A percentile compares a stretch with the other conserved stretches of the same genome.
Conservation (phyloP, 2,797 vertebrate species). For the Buceros bicornis region DNA sequence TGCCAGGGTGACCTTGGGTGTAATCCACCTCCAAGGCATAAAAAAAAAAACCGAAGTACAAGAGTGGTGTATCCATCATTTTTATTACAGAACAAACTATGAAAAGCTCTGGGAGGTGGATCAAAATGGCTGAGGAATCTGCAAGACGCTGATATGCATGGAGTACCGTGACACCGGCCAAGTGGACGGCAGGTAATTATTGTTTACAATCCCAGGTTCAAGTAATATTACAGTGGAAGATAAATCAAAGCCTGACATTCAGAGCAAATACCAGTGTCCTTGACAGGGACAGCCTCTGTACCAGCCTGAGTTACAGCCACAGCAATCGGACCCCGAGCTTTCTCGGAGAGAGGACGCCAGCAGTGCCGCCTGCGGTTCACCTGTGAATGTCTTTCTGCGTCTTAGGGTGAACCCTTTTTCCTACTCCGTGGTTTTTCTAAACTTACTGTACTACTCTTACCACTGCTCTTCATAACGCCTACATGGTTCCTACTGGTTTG, state of each 20-base stretch:
- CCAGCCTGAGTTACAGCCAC: not conserved
- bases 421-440: fast-evolving
- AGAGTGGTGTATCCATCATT: not conserved
- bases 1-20: not conserved
- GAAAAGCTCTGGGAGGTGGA: not conserved
- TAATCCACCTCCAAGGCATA: not conserved
- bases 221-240: not conserved
- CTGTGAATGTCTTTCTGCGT: fast-evolving
- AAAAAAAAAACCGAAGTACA: fast-evolving
- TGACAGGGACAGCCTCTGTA: not conserved
- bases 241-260: not conserved
- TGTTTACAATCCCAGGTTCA: not conserved
- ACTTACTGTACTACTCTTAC: fast-evolving
- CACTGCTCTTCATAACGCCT: fast-evolving
- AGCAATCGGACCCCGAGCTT: not conserved
- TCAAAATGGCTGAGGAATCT: not conserved
- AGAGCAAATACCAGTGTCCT: not conserved
- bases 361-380: not conserved
- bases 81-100: not conserved
- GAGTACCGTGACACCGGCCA: not conserved
- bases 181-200: not conserved
- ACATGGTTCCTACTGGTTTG: fast-evolving
- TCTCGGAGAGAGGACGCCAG: not conserved
- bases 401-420: fast-evolving
- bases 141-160: not conserved